A percentile compares a stretch with the other conserved stretches of the same genome.
Conservation (phyloP, 2,888 invertebrate genomes). For the Laothoe populi region DNA sequence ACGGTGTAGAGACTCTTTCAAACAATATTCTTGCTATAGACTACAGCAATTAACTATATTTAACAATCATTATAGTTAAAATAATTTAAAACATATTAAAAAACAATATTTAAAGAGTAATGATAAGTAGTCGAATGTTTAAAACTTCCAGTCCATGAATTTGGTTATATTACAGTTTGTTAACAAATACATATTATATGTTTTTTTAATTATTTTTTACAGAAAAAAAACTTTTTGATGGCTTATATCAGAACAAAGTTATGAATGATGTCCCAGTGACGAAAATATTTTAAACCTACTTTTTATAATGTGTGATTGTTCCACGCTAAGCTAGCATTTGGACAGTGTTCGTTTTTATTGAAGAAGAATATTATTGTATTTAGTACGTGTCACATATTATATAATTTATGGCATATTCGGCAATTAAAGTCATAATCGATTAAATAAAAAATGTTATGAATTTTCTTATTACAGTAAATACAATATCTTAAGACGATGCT, state of each 20-base stretch:
- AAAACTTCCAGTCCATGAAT: not conserved
- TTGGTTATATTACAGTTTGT: not conserved
- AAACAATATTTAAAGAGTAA: constrained; percentile 3
- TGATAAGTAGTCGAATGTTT: not conserved
- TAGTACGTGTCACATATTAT: not conserved
- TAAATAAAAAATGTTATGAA: not conserved
- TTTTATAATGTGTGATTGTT: not conserved
- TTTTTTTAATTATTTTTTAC: too few relatives aligned
- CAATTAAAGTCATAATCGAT: not conserved
- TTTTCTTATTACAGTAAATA: constrained; percentile 10
- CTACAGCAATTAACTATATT: constrained; percentile 59
- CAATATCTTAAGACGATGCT: constrained; percentile 28
- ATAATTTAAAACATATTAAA: constrained; percentile 18
- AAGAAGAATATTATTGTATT: not conserved
- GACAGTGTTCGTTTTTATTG: too few relatives aligned
- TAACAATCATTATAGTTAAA: constrained; percentile 32
- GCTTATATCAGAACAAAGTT: too few relatives aligned
- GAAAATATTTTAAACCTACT: not conserved
- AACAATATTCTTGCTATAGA: constrained; percentile 53
- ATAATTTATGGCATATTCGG: not conserved
- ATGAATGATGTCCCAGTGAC: not conserved
- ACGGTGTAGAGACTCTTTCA: constrained; percentile 81
- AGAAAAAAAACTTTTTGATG: too few relatives aligned
- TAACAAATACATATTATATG: too few relatives aligned
- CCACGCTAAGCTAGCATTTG: too few relatives aligned